Conservation (phyloP, 2,113 vertebrate species). For the Rana temporaria region DNA sequence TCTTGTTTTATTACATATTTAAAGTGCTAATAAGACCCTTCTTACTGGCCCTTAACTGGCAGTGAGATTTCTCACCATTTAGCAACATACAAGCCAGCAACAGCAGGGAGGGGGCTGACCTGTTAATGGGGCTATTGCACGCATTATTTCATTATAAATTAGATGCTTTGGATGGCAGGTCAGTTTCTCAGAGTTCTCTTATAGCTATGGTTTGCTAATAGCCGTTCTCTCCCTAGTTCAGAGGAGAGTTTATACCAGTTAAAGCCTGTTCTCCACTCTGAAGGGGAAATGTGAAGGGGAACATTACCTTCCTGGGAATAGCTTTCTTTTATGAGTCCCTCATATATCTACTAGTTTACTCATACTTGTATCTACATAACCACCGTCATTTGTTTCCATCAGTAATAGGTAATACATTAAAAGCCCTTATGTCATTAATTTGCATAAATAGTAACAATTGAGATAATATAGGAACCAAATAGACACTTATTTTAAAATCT, state of each 20-base stretch:
- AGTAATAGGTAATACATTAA: too few relatives aligned
- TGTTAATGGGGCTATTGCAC: constrained; percentile 57
- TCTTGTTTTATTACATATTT: neutral
- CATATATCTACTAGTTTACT: neutral
- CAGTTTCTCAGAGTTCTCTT: constrained; percentile 57
- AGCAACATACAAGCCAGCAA: neutral
- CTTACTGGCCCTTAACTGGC: constrained; percentile 12
- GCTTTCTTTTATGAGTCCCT: neutral
- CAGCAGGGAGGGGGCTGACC: neutral
- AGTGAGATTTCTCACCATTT: constrained; percentile 35
- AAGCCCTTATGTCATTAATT: too few relatives aligned
- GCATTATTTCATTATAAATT: constrained; percentile 60
- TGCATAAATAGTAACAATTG: too few relatives aligned
- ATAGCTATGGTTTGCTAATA: constrained; percentile 55
- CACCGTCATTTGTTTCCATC: too few relatives aligned
- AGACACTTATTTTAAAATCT: too few relatives aligned
- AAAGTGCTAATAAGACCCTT: constrained; percentile 6
- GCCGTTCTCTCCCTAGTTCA: constrained; percentile 27
- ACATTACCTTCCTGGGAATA: constrained; percentile 11
- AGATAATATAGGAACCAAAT: too few relatives aligned
- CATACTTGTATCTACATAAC: neutral
- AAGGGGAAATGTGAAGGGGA: constrained; percentile 45
- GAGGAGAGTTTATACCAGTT: constrained; percentile 46
- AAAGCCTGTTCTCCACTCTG: constrained; percentile 42
- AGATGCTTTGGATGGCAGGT: constrained; percentile 51